Evolutionary conservation across 2,797 vertebrate species (phyloP).

Genomic region (Australoheros facetus): DNA sequence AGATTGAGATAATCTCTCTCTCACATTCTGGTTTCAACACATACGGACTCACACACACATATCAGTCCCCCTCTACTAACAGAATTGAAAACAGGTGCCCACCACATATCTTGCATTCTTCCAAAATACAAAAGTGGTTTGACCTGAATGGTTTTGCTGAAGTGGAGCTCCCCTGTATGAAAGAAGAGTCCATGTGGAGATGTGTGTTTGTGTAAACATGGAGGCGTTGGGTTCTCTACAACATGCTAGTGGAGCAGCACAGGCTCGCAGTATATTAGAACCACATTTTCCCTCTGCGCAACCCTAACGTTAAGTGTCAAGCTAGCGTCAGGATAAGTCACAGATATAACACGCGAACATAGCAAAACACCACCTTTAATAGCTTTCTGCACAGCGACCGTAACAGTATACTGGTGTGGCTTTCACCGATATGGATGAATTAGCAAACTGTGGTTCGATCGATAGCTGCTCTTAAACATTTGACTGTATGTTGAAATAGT

Average conservation of each 20-base stretch:
- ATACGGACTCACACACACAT: conserved; percentile 26
- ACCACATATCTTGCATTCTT: conserved; percentile 82
- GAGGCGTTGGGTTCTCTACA: conserved; percentile 73
- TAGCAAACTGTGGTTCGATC: conserved; percentile 33
- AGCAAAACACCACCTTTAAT: conserved; percentile 55
- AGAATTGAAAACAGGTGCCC: conserved; percentile 87
- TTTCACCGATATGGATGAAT: conserved; percentile 48
- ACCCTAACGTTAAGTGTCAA: conserved; percentile 73
- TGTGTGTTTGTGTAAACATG: conserved; percentile 81
- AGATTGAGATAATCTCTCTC: conserved; percentile 64
- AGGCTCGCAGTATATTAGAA: conserved; percentile 76
- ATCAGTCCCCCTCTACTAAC: conserved; percentile 64
- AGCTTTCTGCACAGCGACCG: conserved; percentile 36
- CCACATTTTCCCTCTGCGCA: conserved; percentile 74
- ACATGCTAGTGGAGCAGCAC: conserved; percentile 70
- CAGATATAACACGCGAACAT: conserved; percentile 52
- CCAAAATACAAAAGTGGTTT: conserved; percentile 81
- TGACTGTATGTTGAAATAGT: conserved; percentile 32
- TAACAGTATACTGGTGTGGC: conserved; percentile 46
- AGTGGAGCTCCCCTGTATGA: conserved; percentile 73
- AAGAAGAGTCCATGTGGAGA: conserved; percentile 70
- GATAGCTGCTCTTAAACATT: conserved; percentile 48
- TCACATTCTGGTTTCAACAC: conserved; percentile 58
- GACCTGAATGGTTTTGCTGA: conserved; percentile 79
- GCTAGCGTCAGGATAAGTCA: conserved; percentile 65